Evolutionary conservation across 2,888 invertebrate genomes (phyloP), one percentile per base, ranked within the genome.

Genomic region (Melanostoma scalare): DNA sequence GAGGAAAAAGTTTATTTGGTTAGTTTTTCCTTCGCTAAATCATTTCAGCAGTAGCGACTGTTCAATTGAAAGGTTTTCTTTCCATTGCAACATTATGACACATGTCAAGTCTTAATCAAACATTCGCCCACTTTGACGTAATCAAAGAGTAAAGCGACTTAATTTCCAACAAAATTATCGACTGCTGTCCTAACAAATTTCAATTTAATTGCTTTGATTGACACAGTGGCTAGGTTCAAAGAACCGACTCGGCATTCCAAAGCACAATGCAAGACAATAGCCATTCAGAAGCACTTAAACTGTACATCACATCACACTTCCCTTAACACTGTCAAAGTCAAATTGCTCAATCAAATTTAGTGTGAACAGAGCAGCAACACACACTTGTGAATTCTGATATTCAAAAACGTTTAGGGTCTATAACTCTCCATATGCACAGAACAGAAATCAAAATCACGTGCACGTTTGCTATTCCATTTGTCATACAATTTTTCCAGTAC

Each of bases 381-480:
- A 33, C 31, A 38, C n/a, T 65, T 31, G 30, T 60, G 5, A 10
- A n/a, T 38, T 2, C 2, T 0, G 36, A 50, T 50, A 50, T 63
- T 63, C 38, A 50, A 72, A 53, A 53, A 50, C 65, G 63, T 71
- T 74, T 42, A 65, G 65, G 65, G 53, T 69, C 46, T 63, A 50
- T 50, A 50, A 50, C 20, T 20, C 20, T 20, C 20, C 20, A 20
- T 20, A 20, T 20, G 20, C 20, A 20, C 0, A 20, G 20, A 20
- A 20, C 20, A 20, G 38, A 40, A 68, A 55, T 10, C 65, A 10
- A 82, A 78, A 82, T 78, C 82, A 78, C 73, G 82, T 74, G 82
- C 82, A 78, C 82, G 73, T 82, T 69, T 61, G 38, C 77, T 36
- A 77, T 61, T 77, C 68, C 80, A 80, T 73, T 81, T 74, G 73